Percentiles rank a stretch among this genome's conserved stretches.
Evolutionary conservation across 2,113 vertebrate species (phyloP).

Genomic region (Rhinogobius similis): DNA sequence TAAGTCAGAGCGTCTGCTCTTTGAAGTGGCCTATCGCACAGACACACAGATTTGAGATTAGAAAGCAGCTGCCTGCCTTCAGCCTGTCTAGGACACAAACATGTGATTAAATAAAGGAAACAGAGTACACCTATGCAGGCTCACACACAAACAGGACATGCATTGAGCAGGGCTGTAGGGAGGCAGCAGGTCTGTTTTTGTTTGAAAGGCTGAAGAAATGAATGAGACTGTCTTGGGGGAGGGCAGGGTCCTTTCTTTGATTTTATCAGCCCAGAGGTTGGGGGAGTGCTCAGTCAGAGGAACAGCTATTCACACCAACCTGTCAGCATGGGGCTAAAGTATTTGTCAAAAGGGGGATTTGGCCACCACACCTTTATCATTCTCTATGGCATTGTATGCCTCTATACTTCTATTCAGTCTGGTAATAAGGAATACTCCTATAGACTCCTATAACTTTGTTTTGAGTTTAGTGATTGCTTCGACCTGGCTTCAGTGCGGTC

Average conservation of each 20-base stretch:
- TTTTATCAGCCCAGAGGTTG: slow-evolving; percentile 58
- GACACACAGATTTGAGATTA: slow-evolving; percentile 63
- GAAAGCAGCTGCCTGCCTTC: slow-evolving; percentile 55
- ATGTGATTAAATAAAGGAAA: slow-evolving; percentile 55
- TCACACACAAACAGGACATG: slow-evolving; percentile 29
- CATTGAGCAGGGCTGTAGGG: slow-evolving; percentile 31
- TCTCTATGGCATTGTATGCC: slow-evolving; percentile 55
- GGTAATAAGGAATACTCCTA: neutral
- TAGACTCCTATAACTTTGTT: neutral
- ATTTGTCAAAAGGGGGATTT: slow-evolving; percentile 69
- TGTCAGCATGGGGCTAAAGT: slow-evolving; percentile 70
- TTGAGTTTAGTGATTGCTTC: slow-evolving; percentile 17
- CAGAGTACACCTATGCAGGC: slow-evolving; percentile 39
- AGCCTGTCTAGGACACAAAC: slow-evolving; percentile 44
- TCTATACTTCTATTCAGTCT: slow-evolving; percentile 6
- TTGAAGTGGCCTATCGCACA: slow-evolving; percentile 66
- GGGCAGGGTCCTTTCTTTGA: slow-evolving; percentile 65
- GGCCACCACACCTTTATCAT: slow-evolving; percentile 65
- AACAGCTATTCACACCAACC: slow-evolving; percentile 66
- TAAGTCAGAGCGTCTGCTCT: slow-evolving; percentile 59
- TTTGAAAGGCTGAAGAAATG: slow-evolving; percentile 48
- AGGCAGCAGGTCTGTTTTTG: slow-evolving; percentile 50
- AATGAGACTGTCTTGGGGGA: slow-evolving; percentile 65
- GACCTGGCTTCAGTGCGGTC: slow-evolving; percentile 5
- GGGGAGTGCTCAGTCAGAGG: slow-evolving; percentile 42